Conservation (phyloP, 2,797 vertebrate genomes). For the Pogoniulus pusillus region DNA sequence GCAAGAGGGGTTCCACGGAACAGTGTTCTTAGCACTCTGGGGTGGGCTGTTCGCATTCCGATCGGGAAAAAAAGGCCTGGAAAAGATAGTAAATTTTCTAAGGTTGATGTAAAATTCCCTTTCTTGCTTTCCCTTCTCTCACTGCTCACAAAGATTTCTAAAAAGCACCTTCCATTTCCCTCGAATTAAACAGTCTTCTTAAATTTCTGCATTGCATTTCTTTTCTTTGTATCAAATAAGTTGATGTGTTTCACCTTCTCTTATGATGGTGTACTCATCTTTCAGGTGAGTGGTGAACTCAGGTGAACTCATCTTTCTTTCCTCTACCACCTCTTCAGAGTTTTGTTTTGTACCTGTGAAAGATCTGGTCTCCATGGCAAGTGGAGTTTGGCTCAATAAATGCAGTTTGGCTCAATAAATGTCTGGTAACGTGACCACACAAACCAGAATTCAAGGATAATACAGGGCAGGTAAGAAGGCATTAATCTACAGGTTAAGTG, state of each 20-base stretch:
- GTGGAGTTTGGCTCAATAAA: neutral
- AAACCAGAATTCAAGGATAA: neutral
- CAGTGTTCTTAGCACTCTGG: slow-evolving; percentile 62
- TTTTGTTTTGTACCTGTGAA: neutral
- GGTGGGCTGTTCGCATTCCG: slow-evolving; percentile 30
- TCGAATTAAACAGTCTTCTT: neutral
- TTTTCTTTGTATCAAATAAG: neutral
- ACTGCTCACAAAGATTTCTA: neutral
- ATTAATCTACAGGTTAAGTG: neutral
- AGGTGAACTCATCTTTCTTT: neutral
- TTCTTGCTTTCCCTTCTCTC: neutral
- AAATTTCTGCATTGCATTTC: neutral
- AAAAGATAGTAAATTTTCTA: slow-evolving; percentile 74
- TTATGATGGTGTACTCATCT: neutral
- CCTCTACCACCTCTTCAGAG: neutral
- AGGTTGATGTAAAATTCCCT: slow-evolving; percentile 61
- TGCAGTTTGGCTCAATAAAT: neutral
- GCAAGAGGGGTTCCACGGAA: slow-evolving; percentile 83
- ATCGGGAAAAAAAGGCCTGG: slow-evolving; percentile 67
- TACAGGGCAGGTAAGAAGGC: neutral
- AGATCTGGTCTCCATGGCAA: neutral
- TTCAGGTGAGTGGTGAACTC: neutral
- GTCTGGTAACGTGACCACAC: neutral
- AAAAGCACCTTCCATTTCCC: neutral
- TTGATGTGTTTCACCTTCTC: neutral